Evolutionary conservation across 1,140 invertebrate species (phyloP), one percentile per base, ranked within the genome.

Genomic region (Penaeus chinensis): DNA sequence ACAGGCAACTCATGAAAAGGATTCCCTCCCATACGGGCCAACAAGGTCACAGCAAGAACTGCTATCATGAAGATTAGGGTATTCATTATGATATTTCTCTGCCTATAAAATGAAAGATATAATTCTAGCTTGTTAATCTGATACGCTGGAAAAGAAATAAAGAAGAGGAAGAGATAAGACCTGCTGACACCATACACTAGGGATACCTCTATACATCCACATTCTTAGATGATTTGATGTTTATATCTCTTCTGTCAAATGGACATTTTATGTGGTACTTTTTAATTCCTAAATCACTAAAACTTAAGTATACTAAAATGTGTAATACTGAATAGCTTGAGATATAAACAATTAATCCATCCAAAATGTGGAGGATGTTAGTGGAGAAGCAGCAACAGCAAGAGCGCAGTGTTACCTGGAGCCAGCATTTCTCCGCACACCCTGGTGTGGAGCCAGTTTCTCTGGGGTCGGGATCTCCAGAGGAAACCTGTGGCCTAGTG

Each of bases 381-480:
- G 85, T 87, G 85, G 80, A 82, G 80, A 87, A 87, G 85, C 85
- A 87, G 85, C 85, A 87, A 87, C 85, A 65, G 80, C 80, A 87
- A 87, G 80, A 87, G 85, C 80, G 61, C 85, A 87, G 85, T 74
- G 69, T 87, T 87, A 87, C 85, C 85, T 87, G 69, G 85, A 82
- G 80, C 79, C 85, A 87, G 22, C 80, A 82, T 77, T 82, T 82
- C 81, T 87, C 85, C 80, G 69, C 80, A 79, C 61, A 85, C 77
- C 69, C 62, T 85, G 84, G 77, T 79, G 84, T 78, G 77, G 84
- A 78, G 76, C 63, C n/a, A 87, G 60, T 82, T 77, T 87, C 80
- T 87, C 79, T 76, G 65, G 80, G 85, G 71, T 71, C 24, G 80
- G 71, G 62, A 87, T 82, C 80, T 87, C 85, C 85, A 77, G 80